Conservation (phyloP, 2,797 vertebrate species). For the Ciconia nigra region DNA sequence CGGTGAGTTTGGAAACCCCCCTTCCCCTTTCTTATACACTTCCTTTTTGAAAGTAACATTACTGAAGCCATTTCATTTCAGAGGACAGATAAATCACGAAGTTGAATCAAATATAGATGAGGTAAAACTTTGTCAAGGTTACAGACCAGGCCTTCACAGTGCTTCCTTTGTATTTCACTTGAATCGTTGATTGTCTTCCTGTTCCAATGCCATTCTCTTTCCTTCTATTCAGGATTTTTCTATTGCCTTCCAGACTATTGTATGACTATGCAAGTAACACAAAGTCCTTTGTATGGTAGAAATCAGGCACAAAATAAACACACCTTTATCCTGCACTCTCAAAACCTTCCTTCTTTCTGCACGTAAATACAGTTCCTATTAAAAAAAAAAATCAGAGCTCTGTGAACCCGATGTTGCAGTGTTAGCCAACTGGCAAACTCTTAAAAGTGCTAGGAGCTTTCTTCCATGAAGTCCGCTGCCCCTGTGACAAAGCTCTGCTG, state of each 20-base stretch:
- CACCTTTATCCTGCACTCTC: conserved; percentile 62
- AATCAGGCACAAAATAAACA: conserved; percentile 55
- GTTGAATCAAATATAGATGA: conserved; percentile 13
- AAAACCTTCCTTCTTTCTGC: conserved; percentile 20
- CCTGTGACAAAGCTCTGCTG: background rate
- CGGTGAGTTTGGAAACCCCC: background rate
- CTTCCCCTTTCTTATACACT: background rate
- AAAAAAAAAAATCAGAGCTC: background rate
- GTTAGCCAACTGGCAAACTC: background rate
- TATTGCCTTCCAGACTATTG: conserved; percentile 74
- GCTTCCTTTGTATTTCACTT: conserved; percentile 66
- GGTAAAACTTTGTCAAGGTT: conserved; percentile 52
- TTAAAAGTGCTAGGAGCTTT: background rate
- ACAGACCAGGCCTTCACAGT: conserved; percentile 27
- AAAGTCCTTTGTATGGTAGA: conserved; percentile 56
- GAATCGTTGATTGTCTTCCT: conserved; percentile 70
- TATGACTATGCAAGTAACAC: conserved; percentile 52
- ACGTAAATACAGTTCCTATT: background rate
- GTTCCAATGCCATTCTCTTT: conserved; percentile 66
- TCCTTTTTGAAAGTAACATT: background rate
- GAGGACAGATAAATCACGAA: conserved; percentile 43
- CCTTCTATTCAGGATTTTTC: conserved; percentile 76
- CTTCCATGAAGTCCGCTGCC: background rate
- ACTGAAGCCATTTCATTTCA: conserved; percentile 4
- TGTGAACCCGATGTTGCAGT: accelerated